Evolutionary conservation across 2,888 invertebrate genomes (phyloP), one percentile per base, ranked within the genome.

Genomic region (Nasonovia ribisnigri): DNA sequence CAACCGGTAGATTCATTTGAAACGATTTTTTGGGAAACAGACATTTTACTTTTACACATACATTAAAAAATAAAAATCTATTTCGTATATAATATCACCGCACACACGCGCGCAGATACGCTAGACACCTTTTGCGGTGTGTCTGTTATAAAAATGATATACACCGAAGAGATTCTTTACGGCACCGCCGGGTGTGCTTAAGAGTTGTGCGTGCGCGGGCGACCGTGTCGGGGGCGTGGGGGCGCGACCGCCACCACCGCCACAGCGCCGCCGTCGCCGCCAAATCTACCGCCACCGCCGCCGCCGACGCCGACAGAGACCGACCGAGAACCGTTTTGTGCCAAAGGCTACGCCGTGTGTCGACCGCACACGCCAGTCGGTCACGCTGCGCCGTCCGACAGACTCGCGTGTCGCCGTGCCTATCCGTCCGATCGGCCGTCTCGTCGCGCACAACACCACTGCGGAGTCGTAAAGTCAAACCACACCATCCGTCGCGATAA

Each of bases 161-260:
- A 93, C 84, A 48, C 89, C 89, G 57, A 93, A 93, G 93, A 89
- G 84, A 89, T 93, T 93, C 93, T 89, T 93, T 89, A 93, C 36
- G 89, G 89, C 93, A 88, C 93, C 93, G 57, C 89, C 93, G 93
- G 93, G 93, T 93, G 93, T 93, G 89, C 93, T 93, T 93, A 89
- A 89, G 89, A 54, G 92, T 77, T 24, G 60, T 67, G 92, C 46
- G 88, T 42, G 92, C 77, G 92, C 43, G 92, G 26, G 92, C 60
- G 87, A 92, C 51, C 84, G 90, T 51, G n/a, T 48, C 77, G 24
- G 29, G 36, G 26, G 88, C 48, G 42, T 5, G 88, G 20, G 42
- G 20, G 36, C 29, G 92, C 48, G 51, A 54, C 77, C 84, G 42
- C 54, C 24, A 29, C 43, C 84, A 29, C 54, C 84, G 88, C 60